phyloP scores from a whole-genome alignment of 2,888 invertebrate species.

The Eupeodes luniger region DNA sequence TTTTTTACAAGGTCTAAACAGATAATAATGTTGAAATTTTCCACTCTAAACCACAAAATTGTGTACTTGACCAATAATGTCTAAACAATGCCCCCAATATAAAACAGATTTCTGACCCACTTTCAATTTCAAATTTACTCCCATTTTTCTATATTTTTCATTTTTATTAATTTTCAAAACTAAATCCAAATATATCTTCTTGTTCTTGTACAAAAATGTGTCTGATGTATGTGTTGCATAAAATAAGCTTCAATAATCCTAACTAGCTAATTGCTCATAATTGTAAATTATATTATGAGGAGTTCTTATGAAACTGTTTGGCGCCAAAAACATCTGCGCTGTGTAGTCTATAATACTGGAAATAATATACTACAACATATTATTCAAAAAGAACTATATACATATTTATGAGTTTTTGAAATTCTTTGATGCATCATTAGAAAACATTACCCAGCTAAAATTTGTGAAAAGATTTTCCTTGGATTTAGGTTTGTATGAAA shows the following conservation, averaged over 20 bases:
- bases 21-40: not conserved
- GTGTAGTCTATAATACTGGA: not conserved
- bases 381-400: not conserved
- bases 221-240: conserved; percentile 23
- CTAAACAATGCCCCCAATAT: conserved; percentile 12
- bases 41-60: not conserved
- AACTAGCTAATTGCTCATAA: conserved; percentile 41
- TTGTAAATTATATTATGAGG: conserved; percentile 26
- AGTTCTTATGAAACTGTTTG: conserved; percentile 34
- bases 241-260: conserved; percentile 10
- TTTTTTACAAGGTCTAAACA: not conserved
- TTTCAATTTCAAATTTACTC: not conserved
- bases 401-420: conserved; percentile 17
- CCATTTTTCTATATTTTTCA: not conserved
- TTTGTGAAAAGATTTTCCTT: not conserved
- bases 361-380: not conserved
- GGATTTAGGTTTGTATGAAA: not conserved
- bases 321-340: conserved; percentile 46
- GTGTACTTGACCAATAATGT: conserved; percentile 7
- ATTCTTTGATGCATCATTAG: conserved; percentile 8
- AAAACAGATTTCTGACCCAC: conserved; percentile 17
- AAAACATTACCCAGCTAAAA: not conserved
- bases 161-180: not conserved
- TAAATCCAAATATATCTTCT: conserved; percentile 11
- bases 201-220: not conserved